A percentile compares a stretch with the other conserved stretches of the same genome.
These are phyloP conservation scores for Baronia brevicornis DNA, from an alignment of 2,888 invertebrate genomes.

Conservation along the genomic window DNA sequence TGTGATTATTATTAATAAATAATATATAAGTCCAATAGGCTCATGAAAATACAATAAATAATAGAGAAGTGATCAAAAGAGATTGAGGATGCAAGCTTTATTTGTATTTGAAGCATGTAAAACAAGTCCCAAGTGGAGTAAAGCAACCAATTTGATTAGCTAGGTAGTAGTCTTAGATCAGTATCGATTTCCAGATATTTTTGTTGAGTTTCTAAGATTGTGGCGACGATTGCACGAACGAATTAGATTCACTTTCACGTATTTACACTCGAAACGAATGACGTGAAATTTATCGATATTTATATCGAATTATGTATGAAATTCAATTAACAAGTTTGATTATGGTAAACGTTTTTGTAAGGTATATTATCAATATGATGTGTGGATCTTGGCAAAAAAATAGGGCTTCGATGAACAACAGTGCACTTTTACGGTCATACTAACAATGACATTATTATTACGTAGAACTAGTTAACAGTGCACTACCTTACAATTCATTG, in stretches of 20 bases:
- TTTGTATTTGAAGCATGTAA: background rate
- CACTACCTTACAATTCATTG: no score
- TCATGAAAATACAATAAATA: background rate
- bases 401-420: no score
- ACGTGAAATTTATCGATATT: constrained; percentile 3
- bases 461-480: no score
- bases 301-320: constrained; percentile 2
- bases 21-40: background rate
- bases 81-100: no score
- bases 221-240: constrained; percentile 27
- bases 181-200: constrained; percentile 31
- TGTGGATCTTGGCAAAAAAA: no score
- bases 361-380: no score
- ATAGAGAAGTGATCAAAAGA: no score
- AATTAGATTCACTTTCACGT: constrained; percentile 53
- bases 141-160: constrained; percentile 19
- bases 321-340: no score
- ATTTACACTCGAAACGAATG: constrained; percentile 22
- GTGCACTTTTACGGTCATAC: no score
- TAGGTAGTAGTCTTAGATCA: constrained; percentile 16
- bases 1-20: background rate
- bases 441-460: no score
- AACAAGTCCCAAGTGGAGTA: constrained; percentile 8
- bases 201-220: constrained; percentile 34
- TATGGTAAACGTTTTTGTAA: no score